A percentile compares a stretch with the other conserved stretches of the same genome.
Conservation (phyloP, 1,140 invertebrate genomes). For the Antheraea mylitta region DNA sequence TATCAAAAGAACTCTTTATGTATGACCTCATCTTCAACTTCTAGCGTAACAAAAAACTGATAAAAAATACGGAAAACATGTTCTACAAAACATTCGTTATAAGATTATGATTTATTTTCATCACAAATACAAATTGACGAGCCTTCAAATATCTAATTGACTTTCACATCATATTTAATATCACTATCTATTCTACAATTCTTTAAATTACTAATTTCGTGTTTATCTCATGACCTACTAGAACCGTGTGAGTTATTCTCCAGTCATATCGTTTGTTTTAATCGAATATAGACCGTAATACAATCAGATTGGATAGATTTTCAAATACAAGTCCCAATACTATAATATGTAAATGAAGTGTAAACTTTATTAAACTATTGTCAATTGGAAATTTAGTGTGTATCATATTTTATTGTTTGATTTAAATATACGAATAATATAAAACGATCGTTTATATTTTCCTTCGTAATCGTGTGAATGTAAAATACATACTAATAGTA, state of each 20-base stretch:
- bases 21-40: no score
- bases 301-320: not conserved
- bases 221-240: not conserved
- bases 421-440: slow-evolving; percentile 18
- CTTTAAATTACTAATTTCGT: not conserved
- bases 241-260: not conserved
- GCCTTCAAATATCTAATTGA: no score
- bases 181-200: not conserved
- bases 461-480: not conserved
- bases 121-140: no score
- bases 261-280: not conserved
- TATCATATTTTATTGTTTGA: slow-evolving; percentile 18
- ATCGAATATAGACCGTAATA: not conserved
- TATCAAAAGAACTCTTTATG: no score
- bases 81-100: no score
- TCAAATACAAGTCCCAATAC: not conserved
- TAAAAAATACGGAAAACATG: no score
- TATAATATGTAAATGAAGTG: slow-evolving; percentile 24
- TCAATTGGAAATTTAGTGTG: slow-evolving; percentile 19
- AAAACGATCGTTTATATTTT: slow-evolving; percentile 14
- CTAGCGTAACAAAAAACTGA: no score
- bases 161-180: not conserved
- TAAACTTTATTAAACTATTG: slow-evolving; percentile 23
- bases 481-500: not conserved
- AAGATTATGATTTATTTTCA: no score